Conservation (phyloP, 1,140 invertebrate genomes). For the Trichonephila clavata region DNA sequence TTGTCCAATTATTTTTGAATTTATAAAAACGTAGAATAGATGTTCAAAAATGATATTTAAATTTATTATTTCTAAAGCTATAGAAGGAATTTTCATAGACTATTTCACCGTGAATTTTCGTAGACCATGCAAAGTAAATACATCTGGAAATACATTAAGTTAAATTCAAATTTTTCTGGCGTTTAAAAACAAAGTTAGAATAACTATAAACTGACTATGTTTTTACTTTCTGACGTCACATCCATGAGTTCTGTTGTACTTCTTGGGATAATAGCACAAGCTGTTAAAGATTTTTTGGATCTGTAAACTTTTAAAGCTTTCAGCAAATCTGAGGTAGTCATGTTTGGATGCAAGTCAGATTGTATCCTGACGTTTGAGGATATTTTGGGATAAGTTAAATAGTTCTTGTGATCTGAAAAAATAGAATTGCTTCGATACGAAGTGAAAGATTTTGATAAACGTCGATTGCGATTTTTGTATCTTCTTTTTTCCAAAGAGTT, state of each 20-base stretch:
- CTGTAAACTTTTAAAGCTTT: slow-evolving; percentile 38
- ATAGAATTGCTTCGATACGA: background rate
- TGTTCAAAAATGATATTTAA: too few species aligned
- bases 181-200: background rate
- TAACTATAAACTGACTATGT: slow-evolving; percentile 61
- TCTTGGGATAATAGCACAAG: slow-evolving; percentile 46
- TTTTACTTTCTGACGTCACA: slow-evolving; percentile 6
- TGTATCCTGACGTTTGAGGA: background rate
- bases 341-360: background rate
- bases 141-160: too few species aligned
- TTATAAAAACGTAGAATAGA: too few species aligned
- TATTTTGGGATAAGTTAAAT: slow-evolving; percentile 64
- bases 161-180: too few species aligned
- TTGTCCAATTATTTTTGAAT: too few species aligned
- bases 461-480: background rate
- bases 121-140: too few species aligned
- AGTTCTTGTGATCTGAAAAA: background rate
- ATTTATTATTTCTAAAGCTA: too few species aligned
- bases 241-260: slow-evolving; percentile 57
- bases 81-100: too few species aligned
- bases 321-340: slow-evolving; percentile 45
- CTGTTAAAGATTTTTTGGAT: background rate
- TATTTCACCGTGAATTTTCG: too few species aligned
- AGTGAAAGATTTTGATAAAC: slow-evolving; percentile 62
- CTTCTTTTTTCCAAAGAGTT: background rate